Base-by-base conservation (phyloP, 2,113 vertebrate species). In the Entosphenus tridentatus region DNA sequence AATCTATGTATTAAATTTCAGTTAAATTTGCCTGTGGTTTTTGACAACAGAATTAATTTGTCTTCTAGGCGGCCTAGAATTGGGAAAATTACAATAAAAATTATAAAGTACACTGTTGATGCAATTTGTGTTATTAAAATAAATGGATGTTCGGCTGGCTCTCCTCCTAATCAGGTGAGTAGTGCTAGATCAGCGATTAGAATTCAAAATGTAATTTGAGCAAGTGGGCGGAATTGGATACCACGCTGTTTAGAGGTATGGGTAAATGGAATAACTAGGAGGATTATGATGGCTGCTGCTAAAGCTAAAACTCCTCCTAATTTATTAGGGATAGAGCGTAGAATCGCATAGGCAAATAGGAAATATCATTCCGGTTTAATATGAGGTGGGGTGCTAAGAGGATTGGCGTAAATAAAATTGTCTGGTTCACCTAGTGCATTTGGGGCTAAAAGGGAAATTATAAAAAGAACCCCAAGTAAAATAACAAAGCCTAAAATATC, bases 241-340 rank as follows among this genome's bases (percentile, higher is more conserved):
- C 16, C 39, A 68, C 68, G 11, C n/a, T 78, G 59, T 71, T 78
- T 73, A 2, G 57, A 67, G 10, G 67, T 69, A 2, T 71, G 72
- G 7, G 73, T 16, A 3, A n/a, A 0, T 16, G 56, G 56, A 1
- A 71, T 68, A 9, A 74, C 1, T 56, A 72, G n/a, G 2, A 70
- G 57, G 10, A 75, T 2, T 1, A 70, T 16, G 2, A 2, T 69
- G 1, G 70, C 76, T 55, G 71, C 57, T 0, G 74, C 11, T 16
- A 70, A 68, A 9, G 69, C 69, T n/a, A 72, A 4, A 5, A 72
- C 75, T 12, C 73, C 67, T 11, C 68, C 71, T 8, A 62, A 8
- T 57, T 69, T 77, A n/a, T 73, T 70, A 9, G 71, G 73, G 3
- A 77, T 68, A 1, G 67, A 72, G 2, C 57, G 70, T 3, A 76